Evolutionary conservation across 2,888 invertebrate species (phyloP).

Genomic region (Empis livida): DNA sequence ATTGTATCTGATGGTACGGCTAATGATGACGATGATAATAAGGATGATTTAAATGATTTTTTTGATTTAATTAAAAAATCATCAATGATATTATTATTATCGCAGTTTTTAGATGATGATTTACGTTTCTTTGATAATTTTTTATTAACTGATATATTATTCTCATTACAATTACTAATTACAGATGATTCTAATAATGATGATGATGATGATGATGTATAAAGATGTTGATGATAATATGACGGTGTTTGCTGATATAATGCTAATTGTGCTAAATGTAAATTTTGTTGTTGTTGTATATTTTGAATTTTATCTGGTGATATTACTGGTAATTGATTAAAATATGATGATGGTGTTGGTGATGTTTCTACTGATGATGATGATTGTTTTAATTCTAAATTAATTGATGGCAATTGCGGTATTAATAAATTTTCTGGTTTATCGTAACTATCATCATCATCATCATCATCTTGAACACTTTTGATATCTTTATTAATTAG

Average conservation of each 20-base stretch:
- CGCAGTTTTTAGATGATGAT: too few relatives aligned
- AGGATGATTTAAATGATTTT: too few relatives aligned
- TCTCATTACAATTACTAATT: too few relatives aligned
- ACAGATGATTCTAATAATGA: not conserved
- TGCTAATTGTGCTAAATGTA: slow-evolving; percentile 18
- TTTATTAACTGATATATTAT: too few relatives aligned
- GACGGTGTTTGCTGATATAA: slow-evolving; percentile 14
- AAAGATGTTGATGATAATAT: not conserved
- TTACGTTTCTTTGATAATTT: too few relatives aligned
- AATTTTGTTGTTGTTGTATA: slow-evolving; percentile 8
- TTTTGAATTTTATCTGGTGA: not conserved
- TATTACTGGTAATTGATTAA: too few relatives aligned
- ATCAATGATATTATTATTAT: too few relatives aligned
- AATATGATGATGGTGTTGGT: not conserved
- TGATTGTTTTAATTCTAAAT: not conserved
- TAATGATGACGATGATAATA: too few relatives aligned
- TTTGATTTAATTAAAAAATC: too few relatives aligned
- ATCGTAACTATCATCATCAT: slow-evolving; percentile 1
- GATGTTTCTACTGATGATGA: not conserved
- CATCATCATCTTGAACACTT: not conserved
- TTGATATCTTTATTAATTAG: slow-evolving; percentile 14
- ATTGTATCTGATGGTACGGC: too few relatives aligned
- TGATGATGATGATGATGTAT: not conserved
- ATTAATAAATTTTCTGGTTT: slow-evolving; percentile 12
- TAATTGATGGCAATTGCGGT: not conserved